phyloP scores from a whole-genome alignment of 2,113 vertebrate genomes.

The Spea bombifrons region DNA sequence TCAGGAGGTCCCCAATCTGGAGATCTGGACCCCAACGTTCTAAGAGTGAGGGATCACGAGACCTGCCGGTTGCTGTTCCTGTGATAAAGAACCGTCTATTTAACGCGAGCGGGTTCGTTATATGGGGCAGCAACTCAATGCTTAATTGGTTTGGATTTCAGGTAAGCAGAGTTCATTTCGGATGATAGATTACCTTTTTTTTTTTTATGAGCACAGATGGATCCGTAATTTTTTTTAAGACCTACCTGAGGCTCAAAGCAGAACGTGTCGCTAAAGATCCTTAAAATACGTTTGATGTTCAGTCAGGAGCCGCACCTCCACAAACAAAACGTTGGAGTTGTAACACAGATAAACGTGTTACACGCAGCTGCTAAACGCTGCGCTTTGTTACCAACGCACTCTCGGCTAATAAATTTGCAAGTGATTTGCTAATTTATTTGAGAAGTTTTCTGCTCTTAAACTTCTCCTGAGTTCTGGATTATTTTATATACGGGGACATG shows the following conservation, averaged over 20 bases:
- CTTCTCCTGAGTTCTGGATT: not conserved
- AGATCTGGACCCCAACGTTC: too few relatives aligned
- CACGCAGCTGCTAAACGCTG: conserved; percentile 1
- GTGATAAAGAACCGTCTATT: too few relatives aligned
- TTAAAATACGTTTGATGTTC: conserved; percentile 2
- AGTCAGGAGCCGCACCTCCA: not conserved
- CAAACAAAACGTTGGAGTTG: not conserved
- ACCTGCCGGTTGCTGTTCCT: too few relatives aligned
- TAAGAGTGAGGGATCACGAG: too few relatives aligned
- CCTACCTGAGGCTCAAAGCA: not conserved
- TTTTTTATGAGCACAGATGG: not conserved
- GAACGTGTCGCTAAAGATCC: not conserved
- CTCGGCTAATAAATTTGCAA: conserved; percentile 42
- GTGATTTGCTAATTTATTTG: conserved; percentile 28
- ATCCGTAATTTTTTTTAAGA: conserved; percentile 14
- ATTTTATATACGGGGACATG: too few relatives aligned
- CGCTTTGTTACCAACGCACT: not conserved
- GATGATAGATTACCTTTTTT: not conserved
- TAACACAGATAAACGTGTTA: not conserved
- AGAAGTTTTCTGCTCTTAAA: not conserved
- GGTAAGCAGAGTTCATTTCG: not conserved
- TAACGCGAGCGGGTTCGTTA: too few relatives aligned
- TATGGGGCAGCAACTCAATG: too few relatives aligned
- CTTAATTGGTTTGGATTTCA: too few relatives aligned
- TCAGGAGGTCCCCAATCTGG: too few relatives aligned